Conservation (phyloP, 1,140 invertebrate species). For the Drosophila ananassae region DNA sequence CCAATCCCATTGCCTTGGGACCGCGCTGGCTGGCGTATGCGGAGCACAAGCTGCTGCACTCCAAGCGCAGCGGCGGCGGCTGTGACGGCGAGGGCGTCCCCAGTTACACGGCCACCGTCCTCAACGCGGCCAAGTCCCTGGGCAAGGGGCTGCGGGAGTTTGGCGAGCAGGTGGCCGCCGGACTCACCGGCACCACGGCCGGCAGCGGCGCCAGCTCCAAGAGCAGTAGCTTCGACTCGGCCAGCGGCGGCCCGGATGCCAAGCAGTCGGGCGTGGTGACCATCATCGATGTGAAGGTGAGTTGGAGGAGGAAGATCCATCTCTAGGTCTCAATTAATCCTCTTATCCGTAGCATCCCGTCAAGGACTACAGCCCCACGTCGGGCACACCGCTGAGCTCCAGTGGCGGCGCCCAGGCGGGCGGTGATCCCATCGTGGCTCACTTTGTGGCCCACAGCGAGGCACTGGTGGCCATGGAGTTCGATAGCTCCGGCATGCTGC, state of each 20-base stretch:
- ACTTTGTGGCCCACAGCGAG: constrained; percentile 97
- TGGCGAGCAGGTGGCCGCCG: constrained; percentile 96
- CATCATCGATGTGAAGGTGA: constrained; percentile 93
- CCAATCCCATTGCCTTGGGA: constrained; percentile 96
- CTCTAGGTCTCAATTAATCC: not conserved
- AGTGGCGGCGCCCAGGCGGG: constrained; percentile 75
- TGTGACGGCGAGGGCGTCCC: constrained; percentile 90
- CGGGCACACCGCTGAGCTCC: constrained; percentile 62
- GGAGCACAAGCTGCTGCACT: constrained; percentile 92
- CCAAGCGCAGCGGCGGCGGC: constrained; percentile 94
- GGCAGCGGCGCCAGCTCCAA: constrained; percentile 81
- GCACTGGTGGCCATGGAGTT: constrained; percentile 96
- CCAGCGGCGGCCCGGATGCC: constrained; percentile 85
- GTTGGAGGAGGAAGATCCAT: not conserved
- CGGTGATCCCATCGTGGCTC: constrained; percentile 92
- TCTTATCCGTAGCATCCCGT: constrained; percentile 63
- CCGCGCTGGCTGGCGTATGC: constrained; percentile 92
- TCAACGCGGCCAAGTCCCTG: constrained; percentile 96
- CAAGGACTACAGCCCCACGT: constrained; percentile 80
- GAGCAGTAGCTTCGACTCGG: constrained; percentile 82
- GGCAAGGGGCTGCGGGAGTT: constrained; percentile 93
- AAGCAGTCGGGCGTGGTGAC: constrained; percentile 94
- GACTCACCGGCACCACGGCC: constrained; percentile 87
- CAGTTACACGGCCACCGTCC: constrained; percentile 97
- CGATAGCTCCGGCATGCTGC: constrained; percentile 94